Percentiles rank a stretch among this genome's conserved stretches.
These are phyloP conservation scores for Timandra comae DNA, from an alignment of 2,888 invertebrate species.

Conservation along the genomic window DNA sequence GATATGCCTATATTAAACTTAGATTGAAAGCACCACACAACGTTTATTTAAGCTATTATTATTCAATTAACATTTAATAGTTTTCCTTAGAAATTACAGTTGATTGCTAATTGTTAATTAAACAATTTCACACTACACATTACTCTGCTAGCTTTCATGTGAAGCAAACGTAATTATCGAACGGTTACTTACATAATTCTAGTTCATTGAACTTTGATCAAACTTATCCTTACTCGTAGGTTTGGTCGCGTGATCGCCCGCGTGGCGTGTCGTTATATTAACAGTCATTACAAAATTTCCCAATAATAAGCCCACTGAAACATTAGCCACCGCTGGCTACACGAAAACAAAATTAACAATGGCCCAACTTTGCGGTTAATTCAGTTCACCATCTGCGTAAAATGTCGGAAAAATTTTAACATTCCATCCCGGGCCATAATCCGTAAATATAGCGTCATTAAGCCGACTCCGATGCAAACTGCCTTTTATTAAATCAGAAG, in stretches of 20 bases:
- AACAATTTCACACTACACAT: slow-evolving; percentile 1
- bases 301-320: slow-evolving; percentile 66
- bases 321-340: slow-evolving; percentile 58
- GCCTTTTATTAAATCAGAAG: slow-evolving; percentile 26
- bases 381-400: slow-evolving; percentile 57
- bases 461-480: slow-evolving; percentile 29
- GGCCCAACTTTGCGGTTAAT: slow-evolving; percentile 61
- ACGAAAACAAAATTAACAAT: slow-evolving; percentile 71
- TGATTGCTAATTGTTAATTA: no score
- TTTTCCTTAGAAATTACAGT: no score
- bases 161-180: slow-evolving; percentile 11
- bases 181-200: slow-evolving; percentile 13
- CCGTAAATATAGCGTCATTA: slow-evolving; percentile 49
- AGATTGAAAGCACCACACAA: no score
- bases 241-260: slow-evolving; percentile 50
- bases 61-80: no score
- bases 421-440: slow-evolving; percentile 39
- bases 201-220: slow-evolving; percentile 45
- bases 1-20: no score
- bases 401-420: slow-evolving; percentile 48
- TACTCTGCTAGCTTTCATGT: slow-evolving; percentile 2
- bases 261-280: slow-evolving; percentile 65
- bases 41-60: no score
- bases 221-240: slow-evolving; percentile 37
- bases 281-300: slow-evolving; percentile 70